Conservation (phyloP, 2,888 invertebrate species). For the Athripsodes cinereus region DNA sequence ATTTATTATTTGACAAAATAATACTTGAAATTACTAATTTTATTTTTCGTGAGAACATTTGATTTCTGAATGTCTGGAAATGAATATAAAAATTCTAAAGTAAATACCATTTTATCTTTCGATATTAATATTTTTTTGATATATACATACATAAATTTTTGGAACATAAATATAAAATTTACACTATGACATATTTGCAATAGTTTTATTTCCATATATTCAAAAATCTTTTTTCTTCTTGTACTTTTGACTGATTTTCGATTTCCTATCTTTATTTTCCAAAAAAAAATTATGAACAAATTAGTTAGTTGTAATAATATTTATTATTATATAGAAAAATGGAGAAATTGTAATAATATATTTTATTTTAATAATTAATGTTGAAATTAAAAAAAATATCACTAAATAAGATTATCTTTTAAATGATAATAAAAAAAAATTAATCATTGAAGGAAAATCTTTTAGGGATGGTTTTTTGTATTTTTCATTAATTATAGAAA, state of each 20-base stretch:
- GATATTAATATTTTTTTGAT: neutral
- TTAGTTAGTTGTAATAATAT: neutral
- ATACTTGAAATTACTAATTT: too few relatives aligned
- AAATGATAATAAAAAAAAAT: neutral
- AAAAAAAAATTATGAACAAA: neutral
- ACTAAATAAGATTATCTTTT: neutral
- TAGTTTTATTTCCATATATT: neutral
- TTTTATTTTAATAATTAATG: too few relatives aligned
- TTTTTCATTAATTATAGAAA: neutral
- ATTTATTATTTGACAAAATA: too few relatives aligned
- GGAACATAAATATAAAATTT: neutral
- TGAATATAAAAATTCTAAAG: neutral
- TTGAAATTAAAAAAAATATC: neutral
- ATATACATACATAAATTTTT: neutral
- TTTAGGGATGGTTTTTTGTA: neutral
- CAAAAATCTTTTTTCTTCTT: neutral
- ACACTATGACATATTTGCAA: neutral
- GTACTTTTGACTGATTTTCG: neutral
- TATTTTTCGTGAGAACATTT: too few relatives aligned
- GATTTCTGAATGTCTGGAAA: too few relatives aligned
- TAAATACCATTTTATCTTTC: neutral
- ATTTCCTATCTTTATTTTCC: neutral
- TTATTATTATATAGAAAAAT: neutral
- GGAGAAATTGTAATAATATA: too few relatives aligned
- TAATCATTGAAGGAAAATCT: neutral